Conservation (phyloP, 2,888 invertebrate species). For the Papilio protenor region DNA sequence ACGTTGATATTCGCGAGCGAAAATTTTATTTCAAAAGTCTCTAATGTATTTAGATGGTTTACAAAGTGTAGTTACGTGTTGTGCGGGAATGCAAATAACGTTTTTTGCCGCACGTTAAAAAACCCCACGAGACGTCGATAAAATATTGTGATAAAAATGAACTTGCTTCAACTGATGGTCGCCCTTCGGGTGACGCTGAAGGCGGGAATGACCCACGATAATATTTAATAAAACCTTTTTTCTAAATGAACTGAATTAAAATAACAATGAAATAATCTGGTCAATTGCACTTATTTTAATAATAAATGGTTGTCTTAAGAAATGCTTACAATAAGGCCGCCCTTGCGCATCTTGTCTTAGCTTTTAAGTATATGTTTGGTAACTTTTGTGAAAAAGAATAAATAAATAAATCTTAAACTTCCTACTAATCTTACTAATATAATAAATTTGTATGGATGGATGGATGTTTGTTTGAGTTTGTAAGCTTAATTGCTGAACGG, state of each 20-base stretch:
- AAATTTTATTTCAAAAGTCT: constrained; percentile 19
- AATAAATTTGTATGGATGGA: no score
- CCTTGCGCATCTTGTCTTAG: no score
- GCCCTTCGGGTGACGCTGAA: constrained; percentile 24
- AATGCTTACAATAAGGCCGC: no score
- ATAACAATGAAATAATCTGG: not conserved
- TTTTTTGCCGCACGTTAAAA: constrained; percentile 30
- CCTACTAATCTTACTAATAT: no score
- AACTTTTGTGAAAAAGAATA: no score
- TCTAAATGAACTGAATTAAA: not conserved
- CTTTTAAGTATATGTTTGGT: no score
- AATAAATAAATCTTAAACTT: no score
- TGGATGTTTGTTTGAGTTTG: no score
- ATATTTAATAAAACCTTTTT: not conserved
- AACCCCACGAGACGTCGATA: constrained; percentile 38
- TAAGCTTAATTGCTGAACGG: no score
- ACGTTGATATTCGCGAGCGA: not conserved
- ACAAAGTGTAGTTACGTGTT: constrained; percentile 37
- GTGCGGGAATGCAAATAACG: constrained; percentile 22
- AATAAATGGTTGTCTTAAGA: no score
- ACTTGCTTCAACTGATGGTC: constrained; percentile 39
- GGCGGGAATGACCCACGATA: constrained; percentile 3
- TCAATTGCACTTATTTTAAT: not conserved
- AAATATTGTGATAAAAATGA: constrained; percentile 34
- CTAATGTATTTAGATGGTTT: constrained; percentile 27